Percentiles rank a stretch among this genome's conserved stretches.
Conservation (phyloP, 2,797 vertebrate genomes). For the Platyrinchus mystaceus region DNA sequence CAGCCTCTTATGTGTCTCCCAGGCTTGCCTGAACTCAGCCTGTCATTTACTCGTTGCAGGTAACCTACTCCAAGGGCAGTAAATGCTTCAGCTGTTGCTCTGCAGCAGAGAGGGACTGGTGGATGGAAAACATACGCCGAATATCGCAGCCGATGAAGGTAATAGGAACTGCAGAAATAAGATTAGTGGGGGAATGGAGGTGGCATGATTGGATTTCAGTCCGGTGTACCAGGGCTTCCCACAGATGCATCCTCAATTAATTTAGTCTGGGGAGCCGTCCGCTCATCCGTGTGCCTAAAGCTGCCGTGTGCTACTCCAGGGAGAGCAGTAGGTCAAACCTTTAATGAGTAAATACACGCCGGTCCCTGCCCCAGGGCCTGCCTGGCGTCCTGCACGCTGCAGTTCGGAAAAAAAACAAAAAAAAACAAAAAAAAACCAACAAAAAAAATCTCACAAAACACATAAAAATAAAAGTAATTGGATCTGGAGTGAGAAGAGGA, state of each 20-base stretch:
- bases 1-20: background rate
- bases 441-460: too few relatives aligned
- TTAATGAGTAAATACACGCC: background rate
- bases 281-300: background rate
- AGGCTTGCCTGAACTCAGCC: conserved; percentile 6
- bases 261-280: background rate
- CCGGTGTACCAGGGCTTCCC: background rate
- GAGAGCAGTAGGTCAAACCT: conserved; percentile 1
- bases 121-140: conserved; percentile 96
- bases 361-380: background rate
- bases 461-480: background rate
- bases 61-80: conserved; percentile 90
- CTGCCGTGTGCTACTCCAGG: background rate
- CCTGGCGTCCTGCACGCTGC: background rate
- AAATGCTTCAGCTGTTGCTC: conserved; percentile 97
- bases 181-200: background rate
- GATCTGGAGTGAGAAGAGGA: accelerated
- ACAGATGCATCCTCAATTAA: conserved; percentile 23
- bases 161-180: conserved; percentile 14
- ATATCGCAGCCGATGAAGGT: conserved; percentile 97
- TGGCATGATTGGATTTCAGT: conserved; percentile 31
- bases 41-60: conserved; percentile 76
- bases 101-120: conserved; percentile 93
- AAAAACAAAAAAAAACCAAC: background rate
- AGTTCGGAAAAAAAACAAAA: background rate